Conservation (phyloP, 2,113 vertebrate genomes). For the Notarius lentiginosus region DNA sequence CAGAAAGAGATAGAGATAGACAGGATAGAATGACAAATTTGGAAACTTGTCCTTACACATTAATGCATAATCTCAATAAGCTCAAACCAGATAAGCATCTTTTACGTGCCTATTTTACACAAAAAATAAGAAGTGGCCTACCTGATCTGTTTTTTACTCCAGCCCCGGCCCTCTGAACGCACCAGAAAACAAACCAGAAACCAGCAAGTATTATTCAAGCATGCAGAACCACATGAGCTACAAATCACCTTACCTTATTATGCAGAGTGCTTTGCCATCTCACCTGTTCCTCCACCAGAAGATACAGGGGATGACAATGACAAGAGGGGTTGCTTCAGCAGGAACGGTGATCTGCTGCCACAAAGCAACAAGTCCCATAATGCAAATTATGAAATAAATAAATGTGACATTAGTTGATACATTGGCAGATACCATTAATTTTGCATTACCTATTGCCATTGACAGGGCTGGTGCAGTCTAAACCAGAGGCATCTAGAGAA, state of each 20-base stretch:
- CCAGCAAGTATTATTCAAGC: not conserved
- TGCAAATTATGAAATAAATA: not conserved
- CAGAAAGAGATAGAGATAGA: conserved; percentile 36
- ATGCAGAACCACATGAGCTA: conserved; percentile 59
- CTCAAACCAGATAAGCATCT: not conserved
- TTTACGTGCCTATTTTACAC: not conserved
- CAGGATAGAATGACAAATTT: conserved; percentile 10
- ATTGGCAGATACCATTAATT: not conserved
- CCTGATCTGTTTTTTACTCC: conserved; percentile 86
- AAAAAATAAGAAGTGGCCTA: conserved; percentile 58
- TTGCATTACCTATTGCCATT: conserved; percentile 61
- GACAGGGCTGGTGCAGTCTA: conserved; percentile 63
- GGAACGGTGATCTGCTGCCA: conserved; percentile 79
- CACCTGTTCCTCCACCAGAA: conserved; percentile 69
- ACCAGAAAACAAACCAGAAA: not conserved
- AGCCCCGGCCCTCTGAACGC: conserved; percentile 75
- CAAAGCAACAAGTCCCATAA: conserved; percentile 39
- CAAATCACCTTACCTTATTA: conserved; percentile 64
- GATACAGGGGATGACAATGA: conserved; percentile 74
- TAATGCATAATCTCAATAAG: not conserved
- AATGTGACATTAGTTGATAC: not conserved
- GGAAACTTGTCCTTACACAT: not conserved
- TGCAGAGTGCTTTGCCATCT: conserved; percentile 37
- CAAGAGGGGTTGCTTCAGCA: conserved; percentile 82
- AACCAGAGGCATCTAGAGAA: conserved; percentile 56